Percentiles rank a stretch among this genome's conserved stretches.
Conservation (phyloP, 2,797 vertebrate species). For the Sphaeramia orbicularis region DNA sequence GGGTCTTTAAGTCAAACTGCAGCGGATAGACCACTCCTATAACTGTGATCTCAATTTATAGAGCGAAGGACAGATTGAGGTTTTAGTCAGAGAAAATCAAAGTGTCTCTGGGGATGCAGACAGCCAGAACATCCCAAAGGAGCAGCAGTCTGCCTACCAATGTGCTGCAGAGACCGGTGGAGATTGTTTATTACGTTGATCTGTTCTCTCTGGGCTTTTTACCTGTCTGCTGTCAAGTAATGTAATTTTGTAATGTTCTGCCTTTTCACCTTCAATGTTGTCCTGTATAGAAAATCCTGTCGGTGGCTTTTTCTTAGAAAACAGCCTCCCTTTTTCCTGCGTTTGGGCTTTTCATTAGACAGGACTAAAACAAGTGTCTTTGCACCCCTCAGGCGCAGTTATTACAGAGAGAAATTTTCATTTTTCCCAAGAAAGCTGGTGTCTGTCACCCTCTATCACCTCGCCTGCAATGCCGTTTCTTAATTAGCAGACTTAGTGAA, state of each 20-base stretch:
- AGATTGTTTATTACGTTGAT: constrained; percentile 37
- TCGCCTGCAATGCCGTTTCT: constrained; percentile 25
- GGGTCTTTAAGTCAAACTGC: constrained; percentile 17
- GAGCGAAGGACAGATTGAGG: constrained; percentile 37
- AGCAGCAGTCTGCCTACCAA: constrained; percentile 37
- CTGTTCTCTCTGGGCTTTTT: constrained; percentile 28
- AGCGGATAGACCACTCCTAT: constrained; percentile 19
- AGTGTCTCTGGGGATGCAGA: constrained; percentile 42
- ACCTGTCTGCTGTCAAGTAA: constrained; percentile 17
- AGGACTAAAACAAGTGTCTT: constrained; percentile 10
- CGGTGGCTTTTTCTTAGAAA: background rate
- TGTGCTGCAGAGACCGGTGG: constrained; percentile 8
- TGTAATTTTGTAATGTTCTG: constrained; percentile 13
- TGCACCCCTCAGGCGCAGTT: background rate
- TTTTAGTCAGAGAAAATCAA: constrained; percentile 44
- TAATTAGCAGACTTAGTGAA: constrained; percentile 32
- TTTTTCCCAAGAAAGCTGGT: constrained; percentile 11
- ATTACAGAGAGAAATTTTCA: constrained; percentile 19
- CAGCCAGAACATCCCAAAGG: constrained; percentile 45
- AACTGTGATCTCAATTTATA: constrained; percentile 27
- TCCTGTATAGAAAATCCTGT: constrained; percentile 4
- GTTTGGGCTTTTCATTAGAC: constrained; percentile 17
- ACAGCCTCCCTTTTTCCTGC: background rate
- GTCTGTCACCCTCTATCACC: constrained; percentile 38
- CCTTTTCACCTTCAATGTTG: constrained; percentile 2